Base-by-base conservation (phyloP, 1,140 invertebrate genomes). In the Paraescarpia echinospica region DNA sequence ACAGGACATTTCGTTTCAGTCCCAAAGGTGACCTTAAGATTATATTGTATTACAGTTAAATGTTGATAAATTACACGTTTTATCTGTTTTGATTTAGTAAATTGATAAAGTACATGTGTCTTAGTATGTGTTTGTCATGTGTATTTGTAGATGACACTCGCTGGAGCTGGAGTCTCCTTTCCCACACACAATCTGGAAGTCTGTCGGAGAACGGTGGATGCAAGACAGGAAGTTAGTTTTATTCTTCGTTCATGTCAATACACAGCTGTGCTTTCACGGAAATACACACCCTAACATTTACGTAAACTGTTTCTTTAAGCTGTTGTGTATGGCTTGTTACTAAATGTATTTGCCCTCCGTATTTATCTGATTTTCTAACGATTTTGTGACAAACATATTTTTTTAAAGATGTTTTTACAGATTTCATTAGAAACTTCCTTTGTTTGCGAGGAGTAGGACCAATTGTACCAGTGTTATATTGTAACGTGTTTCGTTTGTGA, bases 101-200 rank as follows among this genome's bases (percentile, higher is more conserved):
- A n/a, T n/a, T n/a, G n/a, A n/a, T n/a, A n/a, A n/a, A n/a, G 41
- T 41, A 41, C 4, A 41, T 35, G 34, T 90, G 90, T n/a, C 18
- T 34, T 41, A 31, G 27, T 12, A 27, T 22, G 2, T 77, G 22
- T 89, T 34, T 89, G 33, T 31, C 59, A 93, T 92, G 94, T 92
- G 91, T 92, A 93, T 93, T 93, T 95, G 22, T 93, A 96, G 95
- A 95, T 95, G 93, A 97, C 97, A 94, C 95, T 98, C 92, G 98
- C 97, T 34, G 97, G 97, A 95, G 97, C 97, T 93, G 97, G 98
- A 22, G 97, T 98, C 48, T 96, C 96, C 92, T 97, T 96, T 95
- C 97, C 98, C 1, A 97, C 97, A 94, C 98, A 98, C 95, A 97
- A 97, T 93, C 95, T 98, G 35, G 94, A 95, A 93, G 59, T 77